Conservation (phyloP, 2,113 vertebrate species). For the Macrotus californicus region DNA sequence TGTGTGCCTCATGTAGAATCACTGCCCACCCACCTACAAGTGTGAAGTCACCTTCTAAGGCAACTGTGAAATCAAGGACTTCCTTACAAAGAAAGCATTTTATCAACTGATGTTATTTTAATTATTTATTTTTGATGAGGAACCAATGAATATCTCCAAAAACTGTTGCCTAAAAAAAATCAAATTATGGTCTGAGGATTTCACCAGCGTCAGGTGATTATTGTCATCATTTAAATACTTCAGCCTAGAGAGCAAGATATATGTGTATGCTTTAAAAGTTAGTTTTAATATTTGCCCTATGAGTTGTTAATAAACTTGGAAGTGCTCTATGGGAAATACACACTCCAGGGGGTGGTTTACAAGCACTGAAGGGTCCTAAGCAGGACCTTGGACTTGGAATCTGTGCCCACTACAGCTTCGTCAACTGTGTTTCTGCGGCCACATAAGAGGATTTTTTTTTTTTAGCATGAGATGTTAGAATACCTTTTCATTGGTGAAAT, state of each 20-base stretch:
- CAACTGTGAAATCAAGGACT: slow-evolving; percentile 44
- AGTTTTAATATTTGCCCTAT: not conserved
- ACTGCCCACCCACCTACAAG: not conserved
- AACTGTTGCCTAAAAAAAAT: not conserved
- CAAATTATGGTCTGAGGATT: not conserved
- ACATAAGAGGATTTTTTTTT: not conserved
- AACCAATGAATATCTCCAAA: slow-evolving; percentile 11
- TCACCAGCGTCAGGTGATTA: not conserved
- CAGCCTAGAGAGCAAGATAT: slow-evolving; percentile 16
- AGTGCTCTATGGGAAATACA: slow-evolving; percentile 2
- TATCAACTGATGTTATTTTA: slow-evolving; percentile 51
- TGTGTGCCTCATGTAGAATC: not conserved
- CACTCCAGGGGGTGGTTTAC: not conserved
- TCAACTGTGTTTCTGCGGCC: not conserved
- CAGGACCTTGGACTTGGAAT: not conserved
- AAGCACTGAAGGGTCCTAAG: not conserved
- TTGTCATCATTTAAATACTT: slow-evolving; percentile 36
- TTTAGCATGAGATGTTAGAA: not conserved
- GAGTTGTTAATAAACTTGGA: slow-evolving; percentile 43
- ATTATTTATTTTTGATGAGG: slow-evolving; percentile 49
- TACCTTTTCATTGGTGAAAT: not conserved
- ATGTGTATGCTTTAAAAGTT: slow-evolving; percentile 32
- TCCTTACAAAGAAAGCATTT: slow-evolving; percentile 36
- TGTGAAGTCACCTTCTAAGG: slow-evolving; percentile 44
- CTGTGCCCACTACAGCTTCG: not conserved